A percentile compares a stretch with the other conserved stretches of the same genome.
These are phyloP conservation scores for Drosophila koepferae DNA, from an alignment of 2,888 invertebrate genomes.

Conservation along the genomic window DNA sequence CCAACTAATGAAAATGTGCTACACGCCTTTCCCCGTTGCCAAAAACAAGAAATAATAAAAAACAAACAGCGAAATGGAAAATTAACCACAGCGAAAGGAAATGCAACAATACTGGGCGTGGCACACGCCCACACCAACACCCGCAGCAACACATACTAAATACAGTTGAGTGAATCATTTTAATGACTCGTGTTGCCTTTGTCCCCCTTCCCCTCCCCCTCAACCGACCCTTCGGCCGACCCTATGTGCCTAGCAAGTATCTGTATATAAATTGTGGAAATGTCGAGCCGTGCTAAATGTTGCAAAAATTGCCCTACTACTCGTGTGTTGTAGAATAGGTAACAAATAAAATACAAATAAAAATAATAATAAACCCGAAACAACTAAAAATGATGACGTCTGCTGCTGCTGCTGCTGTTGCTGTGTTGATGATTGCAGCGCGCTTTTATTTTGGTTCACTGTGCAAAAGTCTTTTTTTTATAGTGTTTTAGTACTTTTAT, in stretches of 20 bases:
- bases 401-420: conserved; percentile 54
- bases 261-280: conserved; percentile 46
- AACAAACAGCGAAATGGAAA: conserved; percentile 14
- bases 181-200: conserved; percentile 63
- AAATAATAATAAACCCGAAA: conserved; percentile 13
- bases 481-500: conserved; percentile 34
- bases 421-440: conserved; percentile 48
- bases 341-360: conserved; percentile 14
- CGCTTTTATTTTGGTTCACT: conserved; percentile 27
- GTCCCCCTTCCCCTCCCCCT: neutral
- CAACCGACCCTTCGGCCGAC: neutral
- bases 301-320: conserved; percentile 47
- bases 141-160: conserved; percentile 26
- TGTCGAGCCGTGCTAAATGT: conserved; percentile 57
- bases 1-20: conserved; percentile 56
- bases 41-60: conserved; percentile 12
- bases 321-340: conserved; percentile 52
- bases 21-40: conserved; percentile 16
- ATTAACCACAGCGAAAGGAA: conserved; percentile 32
- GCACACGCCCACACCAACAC: neutral
- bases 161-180: conserved; percentile 75
- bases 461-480: conserved; percentile 45
- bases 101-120: conserved; percentile 30
- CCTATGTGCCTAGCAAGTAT: conserved; percentile 18
- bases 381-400: conserved; percentile 74